Base-by-base conservation (phyloP, 1,140 invertebrate genomes). In the Antheraea mylitta region DNA sequence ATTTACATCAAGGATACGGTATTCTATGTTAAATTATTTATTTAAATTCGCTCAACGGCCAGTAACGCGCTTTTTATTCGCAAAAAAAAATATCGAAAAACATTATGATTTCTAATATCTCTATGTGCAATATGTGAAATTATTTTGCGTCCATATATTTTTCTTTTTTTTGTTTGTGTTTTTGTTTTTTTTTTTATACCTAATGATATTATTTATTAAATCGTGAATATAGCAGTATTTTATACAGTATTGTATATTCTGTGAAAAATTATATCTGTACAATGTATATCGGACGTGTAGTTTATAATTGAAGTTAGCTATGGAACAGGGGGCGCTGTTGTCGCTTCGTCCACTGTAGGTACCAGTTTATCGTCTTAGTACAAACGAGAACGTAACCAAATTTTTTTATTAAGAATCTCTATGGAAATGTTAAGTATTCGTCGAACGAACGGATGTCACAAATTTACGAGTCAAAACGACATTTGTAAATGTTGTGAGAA, bases 131-230 rank as follows among this genome's bases (percentile, higher is more conserved):
- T 89, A 91, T 77, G 65, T 79, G 80, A 81, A 85, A 87, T 85
- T 87, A 76, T 78, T 89, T 91, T 91, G 83, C 89, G 89, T 91
- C 89, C 89, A 89, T 88, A 80, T 82, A 30, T 37, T 4, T 83
- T 76, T 72, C 53, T 71, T 69, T 71, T 69, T 71, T 30, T 30
- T 4, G 22, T 30, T 30, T 30, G 22, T 71, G 37, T 69, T 67
- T 83, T 81, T 80, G 74, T 78, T 77, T 81, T 53, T 16, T 73
- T 71, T 37, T 64, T 69, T 78, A 65, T 76, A 78, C 66, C 72
- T 71, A 42, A 74, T 66, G 18, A 58, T 59, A 68, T 75, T 77
- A 69, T 78, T 80, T 75, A 78, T 75, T 53, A 4, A 71, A 71
- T 89, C 81, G 85, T 86, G 86, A 88, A 86, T 86, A 73, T 77